Evolutionary conservation across 2,113 vertebrate species (phyloP).

Genomic region (Gobio gobio): DNA sequence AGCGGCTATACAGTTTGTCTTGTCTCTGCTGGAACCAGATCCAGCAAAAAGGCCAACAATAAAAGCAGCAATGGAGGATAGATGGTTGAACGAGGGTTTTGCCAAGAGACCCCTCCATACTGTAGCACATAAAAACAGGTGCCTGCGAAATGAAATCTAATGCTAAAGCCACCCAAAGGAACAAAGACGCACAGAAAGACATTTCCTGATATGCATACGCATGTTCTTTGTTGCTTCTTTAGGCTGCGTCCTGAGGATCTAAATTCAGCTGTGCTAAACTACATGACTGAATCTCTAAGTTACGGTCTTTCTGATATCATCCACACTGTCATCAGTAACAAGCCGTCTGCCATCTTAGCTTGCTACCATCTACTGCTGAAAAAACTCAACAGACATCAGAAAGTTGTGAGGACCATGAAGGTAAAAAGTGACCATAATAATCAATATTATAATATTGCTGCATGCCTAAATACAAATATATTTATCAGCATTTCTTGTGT

Average conservation of each 20-base stretch:
- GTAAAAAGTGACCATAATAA: conserved; percentile 55
- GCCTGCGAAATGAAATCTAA: conserved; percentile 1
- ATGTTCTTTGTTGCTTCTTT: conserved; percentile 46
- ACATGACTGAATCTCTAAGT: conserved; percentile 77
- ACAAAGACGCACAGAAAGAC: neutral
- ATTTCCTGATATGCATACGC: neutral
- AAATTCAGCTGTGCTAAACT: conserved; percentile 76
- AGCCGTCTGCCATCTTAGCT: conserved; percentile 80
- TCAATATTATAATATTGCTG: neutral
- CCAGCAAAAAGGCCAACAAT: conserved; percentile 76
- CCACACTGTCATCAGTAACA: conserved; percentile 77
- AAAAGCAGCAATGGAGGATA: conserved; percentile 80
- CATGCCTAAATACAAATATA: neutral
- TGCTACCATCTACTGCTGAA: conserved; percentile 82
- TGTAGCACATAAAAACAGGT: conserved; percentile 78
- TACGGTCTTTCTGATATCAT: conserved; percentile 77
- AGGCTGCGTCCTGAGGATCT: conserved; percentile 78
- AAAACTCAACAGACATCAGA: conserved; percentile 78
- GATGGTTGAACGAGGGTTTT: conserved; percentile 80
- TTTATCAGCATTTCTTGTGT: neutral
- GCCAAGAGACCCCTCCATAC: conserved; percentile 70
- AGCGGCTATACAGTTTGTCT: conserved; percentile 79
- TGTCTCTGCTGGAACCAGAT: conserved; percentile 82
- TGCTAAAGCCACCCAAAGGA: neutral
- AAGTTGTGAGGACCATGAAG: conserved; percentile 71